Evolutionary conservation across 2,113 vertebrate species (phyloP).

Genomic region (Melospiza melodia): DNA sequence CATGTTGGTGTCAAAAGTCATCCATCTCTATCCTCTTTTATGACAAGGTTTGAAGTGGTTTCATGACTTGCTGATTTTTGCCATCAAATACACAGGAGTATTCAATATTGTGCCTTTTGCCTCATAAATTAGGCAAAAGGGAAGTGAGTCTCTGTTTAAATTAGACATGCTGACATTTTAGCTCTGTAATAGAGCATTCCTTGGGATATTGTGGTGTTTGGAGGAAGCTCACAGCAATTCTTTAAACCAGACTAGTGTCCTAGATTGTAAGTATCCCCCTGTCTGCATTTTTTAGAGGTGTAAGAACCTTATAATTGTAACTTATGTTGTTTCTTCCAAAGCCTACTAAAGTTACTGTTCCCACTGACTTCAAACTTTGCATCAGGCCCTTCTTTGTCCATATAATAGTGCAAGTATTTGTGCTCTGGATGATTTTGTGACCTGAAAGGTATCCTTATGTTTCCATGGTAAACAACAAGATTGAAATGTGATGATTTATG

Average conservation of each 20-base stretch:
- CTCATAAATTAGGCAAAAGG: conserved; percentile 2
- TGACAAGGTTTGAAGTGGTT: background rate
- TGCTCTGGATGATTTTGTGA: background rate
- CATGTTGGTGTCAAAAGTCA: background rate
- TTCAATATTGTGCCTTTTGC: background rate
- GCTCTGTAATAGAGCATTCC: background rate
- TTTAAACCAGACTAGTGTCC: background rate
- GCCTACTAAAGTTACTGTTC: background rate
- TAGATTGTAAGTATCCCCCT: background rate
- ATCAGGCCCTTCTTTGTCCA: background rate
- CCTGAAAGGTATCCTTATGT: background rate
- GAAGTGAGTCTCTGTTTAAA: conserved; percentile 12
- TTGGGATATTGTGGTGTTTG: background rate
- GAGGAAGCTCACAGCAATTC: background rate
- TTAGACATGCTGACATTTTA: background rate
- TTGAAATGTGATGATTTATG: background rate
- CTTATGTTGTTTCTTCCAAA: background rate
- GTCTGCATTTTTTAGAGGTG: background rate
- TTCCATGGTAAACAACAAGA: background rate
- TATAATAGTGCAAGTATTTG: background rate
- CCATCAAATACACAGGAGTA: background rate
- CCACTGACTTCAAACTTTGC: background rate
- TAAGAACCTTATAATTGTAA: background rate
- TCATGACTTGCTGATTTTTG: background rate
- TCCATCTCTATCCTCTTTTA: background rate